A percentile compares a stretch with the other conserved stretches of the same genome.
Evolutionary conservation across 1,140 invertebrate genomes (phyloP).

Genomic region (Heliothis subflexa): DNA sequence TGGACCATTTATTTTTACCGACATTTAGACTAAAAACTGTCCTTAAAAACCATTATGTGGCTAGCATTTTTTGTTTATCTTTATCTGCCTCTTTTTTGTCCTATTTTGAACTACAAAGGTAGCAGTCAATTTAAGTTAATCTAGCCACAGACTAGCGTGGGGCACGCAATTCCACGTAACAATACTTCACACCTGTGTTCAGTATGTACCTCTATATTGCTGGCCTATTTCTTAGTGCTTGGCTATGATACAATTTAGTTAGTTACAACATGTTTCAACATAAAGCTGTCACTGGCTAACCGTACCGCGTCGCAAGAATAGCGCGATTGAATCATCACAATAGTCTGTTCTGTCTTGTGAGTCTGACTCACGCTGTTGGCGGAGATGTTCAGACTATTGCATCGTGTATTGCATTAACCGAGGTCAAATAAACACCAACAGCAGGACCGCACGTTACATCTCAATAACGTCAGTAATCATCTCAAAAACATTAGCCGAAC

Average conservation of each 20-base stretch:
- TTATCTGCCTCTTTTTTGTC: not conserved
- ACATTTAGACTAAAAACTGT: conserved; percentile 3
- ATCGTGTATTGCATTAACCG: conserved; percentile 18
- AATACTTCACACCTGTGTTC: not conserved
- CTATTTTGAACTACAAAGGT: conserved; percentile 4
- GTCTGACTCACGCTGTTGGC: conserved; percentile 35
- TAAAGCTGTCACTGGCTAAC: conserved; percentile 31
- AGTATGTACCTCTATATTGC: not conserved
- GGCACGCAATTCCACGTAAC: conserved; percentile 16
- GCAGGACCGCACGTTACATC: not conserved
- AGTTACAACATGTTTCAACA: conserved; percentile 28
- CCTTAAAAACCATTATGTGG: not conserved
- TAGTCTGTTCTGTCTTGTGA: conserved; percentile 29
- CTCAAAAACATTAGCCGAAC: conserved; percentile 28
- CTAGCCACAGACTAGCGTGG: not conserved
- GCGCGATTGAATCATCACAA: conserved; percentile 43
- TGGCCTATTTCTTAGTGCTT: conserved; percentile 13
- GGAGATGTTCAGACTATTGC: conserved; percentile 16
- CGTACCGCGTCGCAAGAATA: conserved; percentile 32
- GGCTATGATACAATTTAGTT: conserved; percentile 19
- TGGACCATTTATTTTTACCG: conserved; percentile 11
- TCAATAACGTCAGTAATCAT: conserved; percentile 9
- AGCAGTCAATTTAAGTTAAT: conserved; percentile 2
- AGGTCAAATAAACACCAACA: conserved; percentile 37
- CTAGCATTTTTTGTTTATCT: not conserved